phyloP scores from a whole-genome alignment of 2,113 vertebrate genomes.

The Prionailurus viverrinus region DNA sequence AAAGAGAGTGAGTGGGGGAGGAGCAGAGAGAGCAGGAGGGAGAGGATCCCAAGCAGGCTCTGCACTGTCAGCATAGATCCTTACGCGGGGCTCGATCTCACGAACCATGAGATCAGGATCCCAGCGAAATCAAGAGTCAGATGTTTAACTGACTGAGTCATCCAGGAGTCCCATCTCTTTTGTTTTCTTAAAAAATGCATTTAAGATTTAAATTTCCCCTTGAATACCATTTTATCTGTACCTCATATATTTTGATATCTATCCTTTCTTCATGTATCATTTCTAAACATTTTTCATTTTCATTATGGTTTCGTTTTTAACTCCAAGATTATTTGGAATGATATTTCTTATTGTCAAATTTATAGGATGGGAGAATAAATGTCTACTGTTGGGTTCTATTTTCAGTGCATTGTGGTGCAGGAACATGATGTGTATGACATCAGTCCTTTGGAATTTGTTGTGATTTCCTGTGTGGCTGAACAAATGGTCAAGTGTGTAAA shows the following conservation, averaged over 20 bases:
- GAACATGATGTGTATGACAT: neutral
- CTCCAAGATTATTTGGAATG: neutral
- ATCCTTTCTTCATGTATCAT: neutral
- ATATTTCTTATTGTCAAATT: conserved; percentile 14
- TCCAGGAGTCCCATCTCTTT: neutral
- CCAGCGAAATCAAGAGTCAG: no score
- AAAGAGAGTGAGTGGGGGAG: no score
- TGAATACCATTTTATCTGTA: neutral
- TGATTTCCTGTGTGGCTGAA: conserved; percentile 57
- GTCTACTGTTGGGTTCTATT: conserved; percentile 61
- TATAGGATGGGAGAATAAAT: neutral
- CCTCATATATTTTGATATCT: neutral
- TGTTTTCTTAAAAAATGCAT: neutral
- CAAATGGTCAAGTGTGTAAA: conserved; percentile 40
- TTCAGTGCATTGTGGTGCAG: conserved; percentile 46
- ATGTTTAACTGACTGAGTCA: no score
- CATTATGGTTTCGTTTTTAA: conserved; percentile 39
- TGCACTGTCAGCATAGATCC: no score
- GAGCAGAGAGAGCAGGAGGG: no score
- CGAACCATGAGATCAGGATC: no score
- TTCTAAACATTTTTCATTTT: conserved; percentile 64
- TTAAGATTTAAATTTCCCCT: neutral
- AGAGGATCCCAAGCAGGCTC: no score
- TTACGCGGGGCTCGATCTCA: rapidly evolving
- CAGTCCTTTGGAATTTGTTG: conserved; percentile 60